phyloP scores from a whole-genome alignment of 1,140 invertebrate species.

The Drosophila kohkoa region DNA sequence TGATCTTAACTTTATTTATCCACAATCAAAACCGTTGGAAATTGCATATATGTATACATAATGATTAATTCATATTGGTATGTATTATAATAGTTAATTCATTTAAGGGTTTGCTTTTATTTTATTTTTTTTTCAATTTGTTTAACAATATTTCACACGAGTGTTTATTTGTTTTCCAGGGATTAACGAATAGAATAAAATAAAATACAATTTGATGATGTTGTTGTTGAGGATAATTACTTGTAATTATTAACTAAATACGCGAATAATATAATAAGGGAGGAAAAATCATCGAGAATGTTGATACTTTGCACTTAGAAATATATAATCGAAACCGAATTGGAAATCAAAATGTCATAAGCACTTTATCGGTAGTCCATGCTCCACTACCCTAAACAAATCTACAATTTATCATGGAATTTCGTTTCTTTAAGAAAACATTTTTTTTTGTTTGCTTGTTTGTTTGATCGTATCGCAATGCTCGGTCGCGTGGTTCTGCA shows the following conservation, averaged over 20 bases:
- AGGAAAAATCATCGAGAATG: slow-evolving; percentile 68
- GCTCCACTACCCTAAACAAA: slow-evolving; percentile 29
- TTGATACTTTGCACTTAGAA: slow-evolving; percentile 74
- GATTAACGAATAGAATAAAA: slow-evolving; percentile 64
- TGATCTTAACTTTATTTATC: slow-evolving; percentile 73
- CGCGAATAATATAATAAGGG: slow-evolving; percentile 23
- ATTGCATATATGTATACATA: slow-evolving; percentile 33
- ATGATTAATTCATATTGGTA: slow-evolving; percentile 58
- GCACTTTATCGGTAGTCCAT: slow-evolving; percentile 39
- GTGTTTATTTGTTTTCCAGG: slow-evolving; percentile 35
- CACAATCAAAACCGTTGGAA: slow-evolving; percentile 59
- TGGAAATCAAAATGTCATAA: slow-evolving; percentile 60
- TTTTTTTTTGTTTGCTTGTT: no score
- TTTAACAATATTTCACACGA: slow-evolving; percentile 78
- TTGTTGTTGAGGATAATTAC: slow-evolving; percentile 42
- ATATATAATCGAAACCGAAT: slow-evolving; percentile 71
- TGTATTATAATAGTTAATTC: slow-evolving; percentile 54
- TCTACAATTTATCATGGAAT: slow-evolving; percentile 48
- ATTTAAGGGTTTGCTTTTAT: slow-evolving; percentile 37
- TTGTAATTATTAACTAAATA: slow-evolving; percentile 65
- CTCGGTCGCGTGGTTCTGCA: slow-evolving; percentile 22
- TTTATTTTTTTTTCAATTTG: slow-evolving; percentile 46
- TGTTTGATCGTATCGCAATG: slow-evolving; percentile 12
- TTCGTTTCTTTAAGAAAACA: slow-evolving; percentile 42
- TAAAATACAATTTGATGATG: slow-evolving; percentile 49